These are phyloP conservation scores for Ectemnius cavifrons DNA, from an alignment of 2,888 invertebrate species.

Conservation along the genomic window DNA sequence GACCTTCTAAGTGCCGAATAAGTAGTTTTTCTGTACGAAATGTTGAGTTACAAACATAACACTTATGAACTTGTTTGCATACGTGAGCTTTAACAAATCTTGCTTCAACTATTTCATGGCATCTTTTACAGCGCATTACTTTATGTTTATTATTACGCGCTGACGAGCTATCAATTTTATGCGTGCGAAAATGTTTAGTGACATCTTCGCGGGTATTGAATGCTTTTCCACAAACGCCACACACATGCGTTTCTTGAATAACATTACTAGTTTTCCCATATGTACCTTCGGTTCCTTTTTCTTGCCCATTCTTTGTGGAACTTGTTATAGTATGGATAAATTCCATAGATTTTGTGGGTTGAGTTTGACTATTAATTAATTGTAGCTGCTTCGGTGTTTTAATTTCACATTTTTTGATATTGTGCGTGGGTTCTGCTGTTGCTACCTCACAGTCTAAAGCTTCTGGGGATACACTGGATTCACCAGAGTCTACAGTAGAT, in stretches of 20 bases:
- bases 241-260: slow-evolving; percentile 61
- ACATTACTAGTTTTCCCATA: slow-evolving; percentile 4
- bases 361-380: no score
- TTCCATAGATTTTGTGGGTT: no score
- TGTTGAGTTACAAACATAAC: slow-evolving; percentile 61
- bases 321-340: not conserved
- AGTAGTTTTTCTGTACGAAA: slow-evolving; percentile 63
- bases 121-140: slow-evolving; percentile 74
- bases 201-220: slow-evolving; percentile 64
- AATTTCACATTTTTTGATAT: not conserved
- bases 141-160: slow-evolving; percentile 61
- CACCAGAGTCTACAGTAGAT: slow-evolving; percentile 51
- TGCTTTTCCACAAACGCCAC: slow-evolving; percentile 66
- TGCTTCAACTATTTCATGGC: slow-evolving; percentile 74
- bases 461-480: slow-evolving; percentile 35
- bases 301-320: slow-evolving; percentile 11
- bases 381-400: slow-evolving; percentile 4
- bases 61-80: slow-evolving; percentile 64
- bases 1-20: slow-evolving; percentile 58
- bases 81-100: slow-evolving; percentile 70
- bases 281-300: slow-evolving; percentile 16
- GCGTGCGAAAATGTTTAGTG: slow-evolving; percentile 65
- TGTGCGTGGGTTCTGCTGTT: slow-evolving; percentile 8
- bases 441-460: not conserved
- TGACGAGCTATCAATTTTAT: slow-evolving; percentile 43